Evolutionary conservation across 2,797 vertebrate genomes (phyloP).

Genomic region (Sebastes kiyomatsui): DNA sequence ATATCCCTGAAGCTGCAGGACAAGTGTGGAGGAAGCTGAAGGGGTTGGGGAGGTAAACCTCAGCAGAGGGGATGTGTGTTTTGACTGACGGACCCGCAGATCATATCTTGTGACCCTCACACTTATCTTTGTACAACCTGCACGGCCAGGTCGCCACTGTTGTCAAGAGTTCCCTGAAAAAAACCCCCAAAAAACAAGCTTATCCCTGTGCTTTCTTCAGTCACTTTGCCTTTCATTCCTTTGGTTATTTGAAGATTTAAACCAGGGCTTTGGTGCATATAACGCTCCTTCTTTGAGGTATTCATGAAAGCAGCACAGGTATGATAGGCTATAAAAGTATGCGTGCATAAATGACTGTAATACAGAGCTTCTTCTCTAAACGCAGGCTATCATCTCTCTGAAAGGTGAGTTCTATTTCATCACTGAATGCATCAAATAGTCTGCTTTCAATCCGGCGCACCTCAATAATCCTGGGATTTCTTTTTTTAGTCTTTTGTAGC

Average conservation of each 20-base stretch:
- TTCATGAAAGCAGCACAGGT: slow-evolving; percentile 38
- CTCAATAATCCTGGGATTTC: slow-evolving; percentile 20
- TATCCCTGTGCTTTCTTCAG: neutral
- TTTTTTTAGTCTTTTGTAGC: neutral
- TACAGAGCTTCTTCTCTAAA: slow-evolving; percentile 37
- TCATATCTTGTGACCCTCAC: slow-evolving; percentile 57
- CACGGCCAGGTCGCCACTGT: neutral
- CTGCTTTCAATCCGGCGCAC: slow-evolving; percentile 25
- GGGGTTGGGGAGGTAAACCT: neutral
- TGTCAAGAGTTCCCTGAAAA: neutral
- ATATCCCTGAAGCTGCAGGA: slow-evolving; percentile 53
- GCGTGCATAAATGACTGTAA: slow-evolving; percentile 48
- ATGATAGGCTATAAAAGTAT: slow-evolving; percentile 43
- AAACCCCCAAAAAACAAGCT: neutral
- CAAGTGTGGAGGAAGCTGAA: neutral
- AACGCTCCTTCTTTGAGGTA: slow-evolving; percentile 34
- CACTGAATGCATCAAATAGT: slow-evolving; percentile 32
- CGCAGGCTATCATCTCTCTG: slow-evolving; percentile 38
- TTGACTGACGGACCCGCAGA: slow-evolving; percentile 56
- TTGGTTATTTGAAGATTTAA: slow-evolving; percentile 13
- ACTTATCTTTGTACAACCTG: slow-evolving; percentile 56
- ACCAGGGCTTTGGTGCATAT: slow-evolving; percentile 20
- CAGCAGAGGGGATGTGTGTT: slow-evolving; percentile 23
- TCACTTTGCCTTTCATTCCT: slow-evolving; percentile 2
- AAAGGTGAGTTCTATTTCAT: slow-evolving; percentile 49